Conservation (phyloP, 2,113 vertebrate species). For the Hypomesus transpacificus region DNA sequence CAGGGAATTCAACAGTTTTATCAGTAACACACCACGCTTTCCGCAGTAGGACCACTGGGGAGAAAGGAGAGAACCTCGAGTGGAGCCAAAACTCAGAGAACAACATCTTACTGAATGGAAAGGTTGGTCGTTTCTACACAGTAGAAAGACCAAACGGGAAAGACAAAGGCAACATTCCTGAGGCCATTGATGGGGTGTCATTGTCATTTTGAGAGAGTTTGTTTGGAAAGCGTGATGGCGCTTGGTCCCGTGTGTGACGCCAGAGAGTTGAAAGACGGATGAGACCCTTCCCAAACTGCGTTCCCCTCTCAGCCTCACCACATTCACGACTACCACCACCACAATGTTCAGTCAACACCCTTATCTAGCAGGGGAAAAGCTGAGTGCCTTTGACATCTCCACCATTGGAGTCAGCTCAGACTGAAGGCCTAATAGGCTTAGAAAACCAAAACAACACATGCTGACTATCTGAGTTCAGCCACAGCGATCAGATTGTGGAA, state of each 20-base stretch:
- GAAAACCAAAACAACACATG: slow-evolving; percentile 18
- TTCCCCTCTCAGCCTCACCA: background rate
- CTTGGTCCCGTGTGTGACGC: slow-evolving; percentile 24
- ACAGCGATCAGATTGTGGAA: background rate
- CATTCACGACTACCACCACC: background rate
- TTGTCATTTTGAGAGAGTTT: slow-evolving; percentile 42
- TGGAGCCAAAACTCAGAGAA: slow-evolving; percentile 26
- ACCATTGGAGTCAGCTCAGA: background rate
- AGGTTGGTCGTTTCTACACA: slow-evolving; percentile 38
- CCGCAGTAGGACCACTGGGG: slow-evolving; percentile 31
- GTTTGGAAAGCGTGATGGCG: slow-evolving; percentile 41
- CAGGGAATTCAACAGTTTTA: slow-evolving; percentile 50
- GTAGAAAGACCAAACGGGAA: slow-evolving; percentile 38
- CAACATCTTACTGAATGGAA: slow-evolving; percentile 47
- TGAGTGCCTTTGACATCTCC: slow-evolving; percentile 4
- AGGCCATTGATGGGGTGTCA: slow-evolving; percentile 40
- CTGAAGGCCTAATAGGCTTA: slow-evolving; percentile 9
- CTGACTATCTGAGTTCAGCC: slow-evolving; percentile 4
- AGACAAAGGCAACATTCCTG: slow-evolving; percentile 65
- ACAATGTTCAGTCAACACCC: slow-evolving; percentile 9
- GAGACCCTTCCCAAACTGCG: background rate
- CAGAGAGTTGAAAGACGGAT: slow-evolving; percentile 13
- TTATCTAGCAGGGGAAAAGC: slow-evolving; percentile 2
- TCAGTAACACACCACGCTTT: slow-evolving; percentile 56
- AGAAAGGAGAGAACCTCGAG: background rate